These are phyloP conservation scores for Pelobates cultripes DNA, from an alignment of 2,797 vertebrate genomes.

Conservation along the genomic window DNA sequence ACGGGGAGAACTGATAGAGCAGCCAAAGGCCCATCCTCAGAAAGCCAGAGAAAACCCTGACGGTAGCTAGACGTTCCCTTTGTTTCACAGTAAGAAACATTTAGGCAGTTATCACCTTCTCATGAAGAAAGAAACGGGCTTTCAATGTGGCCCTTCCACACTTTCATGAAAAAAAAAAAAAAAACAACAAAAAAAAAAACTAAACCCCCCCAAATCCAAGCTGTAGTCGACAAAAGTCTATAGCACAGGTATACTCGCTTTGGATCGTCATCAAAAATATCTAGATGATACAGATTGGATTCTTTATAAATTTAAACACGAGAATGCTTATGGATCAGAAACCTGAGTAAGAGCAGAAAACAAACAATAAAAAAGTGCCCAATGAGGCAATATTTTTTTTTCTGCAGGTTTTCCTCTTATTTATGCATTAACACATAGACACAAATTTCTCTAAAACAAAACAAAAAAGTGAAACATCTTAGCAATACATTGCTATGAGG, in stretches of 20 bases:
- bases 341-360: conserved; percentile 78
- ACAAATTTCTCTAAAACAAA: not conserved
- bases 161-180: conserved; percentile 86
- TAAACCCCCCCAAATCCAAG: conserved; percentile 64
- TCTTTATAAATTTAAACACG: conserved; percentile 55
- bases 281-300: conserved; percentile 73
- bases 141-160: conserved; percentile 79
- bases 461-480: not conserved
- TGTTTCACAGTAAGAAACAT: conserved; percentile 99
- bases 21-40: conserved; percentile 91
- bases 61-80: conserved; percentile 93
- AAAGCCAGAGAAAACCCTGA: conserved; percentile 99
- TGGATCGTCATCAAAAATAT: conserved; percentile 78
- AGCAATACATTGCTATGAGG: conserved; percentile 15
- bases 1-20: conserved; percentile 61
- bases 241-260: conserved; percentile 81
- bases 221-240: conserved; percentile 80
- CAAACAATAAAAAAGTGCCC: conserved; percentile 78
- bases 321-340: conserved; percentile 61
- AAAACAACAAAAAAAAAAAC: not conserved
- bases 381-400: conserved; percentile 66
- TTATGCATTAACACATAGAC: conserved; percentile 3
- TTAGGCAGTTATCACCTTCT: conserved; percentile 98
- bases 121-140: conserved; percentile 90
- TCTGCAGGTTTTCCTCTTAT: conserved; percentile 1